Evolutionary conservation across 1,140 invertebrate species (phyloP).

Genomic region (Eciton burchellii): DNA sequence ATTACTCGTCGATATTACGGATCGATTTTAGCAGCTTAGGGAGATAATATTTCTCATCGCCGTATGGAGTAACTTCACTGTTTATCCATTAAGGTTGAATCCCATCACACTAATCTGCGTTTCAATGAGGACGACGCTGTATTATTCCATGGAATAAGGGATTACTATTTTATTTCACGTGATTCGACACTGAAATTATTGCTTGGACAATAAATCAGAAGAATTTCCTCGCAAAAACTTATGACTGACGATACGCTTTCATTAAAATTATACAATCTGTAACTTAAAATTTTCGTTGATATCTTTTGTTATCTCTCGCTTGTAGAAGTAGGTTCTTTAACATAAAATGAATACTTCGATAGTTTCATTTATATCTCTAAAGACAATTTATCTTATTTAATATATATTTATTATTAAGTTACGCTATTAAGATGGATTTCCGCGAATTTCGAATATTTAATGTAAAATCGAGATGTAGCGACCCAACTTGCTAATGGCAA

Average conservation of each 20-base stretch:
- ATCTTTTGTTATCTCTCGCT: background rate
- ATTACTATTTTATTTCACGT: slow-evolving; percentile 38
- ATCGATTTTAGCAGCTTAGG: slow-evolving; percentile 55
- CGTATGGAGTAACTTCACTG: slow-evolving; percentile 54
- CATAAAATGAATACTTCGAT: background rate
- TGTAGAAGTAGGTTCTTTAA: background rate
- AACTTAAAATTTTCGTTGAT: background rate
- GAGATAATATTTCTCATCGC: slow-evolving; percentile 57
- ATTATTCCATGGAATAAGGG: slow-evolving; percentile 16
- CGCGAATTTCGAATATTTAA: background rate
- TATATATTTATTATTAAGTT: background rate
- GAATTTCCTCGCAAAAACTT: background rate
- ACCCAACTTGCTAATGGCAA: background rate
- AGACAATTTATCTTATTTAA: background rate
- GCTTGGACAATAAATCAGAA: background rate
- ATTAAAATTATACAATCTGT: background rate
- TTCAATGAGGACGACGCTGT: slow-evolving; percentile 2
- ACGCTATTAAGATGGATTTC: slow-evolving; percentile 3
- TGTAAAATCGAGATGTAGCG: background rate
- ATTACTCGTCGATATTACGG: slow-evolving; percentile 46
- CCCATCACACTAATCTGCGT: slow-evolving; percentile 41
- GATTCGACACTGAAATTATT: slow-evolving; percentile 16
- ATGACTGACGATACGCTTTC: slow-evolving; percentile 2
- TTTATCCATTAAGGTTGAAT: slow-evolving; percentile 59
- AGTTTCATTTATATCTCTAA: background rate